These are phyloP conservation scores for Dione vanillae DNA, from an alignment of 2,888 invertebrate species.

Conservation along the genomic window DNA sequence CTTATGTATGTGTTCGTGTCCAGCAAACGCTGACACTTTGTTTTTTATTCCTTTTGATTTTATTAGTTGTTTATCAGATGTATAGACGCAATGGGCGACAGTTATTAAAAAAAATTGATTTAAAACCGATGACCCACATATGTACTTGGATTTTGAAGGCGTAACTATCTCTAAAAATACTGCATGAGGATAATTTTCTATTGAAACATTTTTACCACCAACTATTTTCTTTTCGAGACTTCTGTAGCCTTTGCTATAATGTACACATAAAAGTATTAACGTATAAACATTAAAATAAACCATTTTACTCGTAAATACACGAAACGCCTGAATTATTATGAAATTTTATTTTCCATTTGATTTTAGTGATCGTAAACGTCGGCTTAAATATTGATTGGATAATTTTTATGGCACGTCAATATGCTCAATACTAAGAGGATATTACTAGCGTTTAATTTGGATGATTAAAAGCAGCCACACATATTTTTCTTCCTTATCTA, in stretches of 20 bases:
- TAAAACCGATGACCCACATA: constrained; percentile 56
- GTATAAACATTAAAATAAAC: constrained; percentile 21
- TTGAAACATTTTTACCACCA: constrained; percentile 47
- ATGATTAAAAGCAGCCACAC: background rate
- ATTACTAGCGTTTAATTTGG: background rate
- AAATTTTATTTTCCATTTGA: constrained; percentile 26
- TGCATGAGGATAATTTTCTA: constrained; percentile 51
- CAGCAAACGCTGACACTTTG: constrained; percentile 45
- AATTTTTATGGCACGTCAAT: constrained; percentile 13
- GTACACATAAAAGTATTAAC: constrained; percentile 25
- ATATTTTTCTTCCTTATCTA: too few relatives aligned
- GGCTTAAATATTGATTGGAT: constrained; percentile 29
- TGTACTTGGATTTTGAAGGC: constrained; percentile 8
- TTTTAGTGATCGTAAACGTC: constrained; percentile 30
- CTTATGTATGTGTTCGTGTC: constrained; percentile 49
- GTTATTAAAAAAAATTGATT: constrained; percentile 54
- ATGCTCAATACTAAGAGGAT: background rate
- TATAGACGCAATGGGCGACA: constrained; percentile 56
- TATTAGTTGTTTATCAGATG: constrained; percentile 33
- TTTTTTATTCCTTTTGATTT: background rate
- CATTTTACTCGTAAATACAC: constrained; percentile 28
- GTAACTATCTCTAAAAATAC: constrained; percentile 46
- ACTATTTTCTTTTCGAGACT: constrained; percentile 47
- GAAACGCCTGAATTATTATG: constrained; percentile 23
- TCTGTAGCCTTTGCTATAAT: background rate